Evolutionary conservation across 2,113 vertebrate genomes (phyloP), one percentile per base, ranked within the genome.

Genomic region (Leptocoma aspasia): DNA sequence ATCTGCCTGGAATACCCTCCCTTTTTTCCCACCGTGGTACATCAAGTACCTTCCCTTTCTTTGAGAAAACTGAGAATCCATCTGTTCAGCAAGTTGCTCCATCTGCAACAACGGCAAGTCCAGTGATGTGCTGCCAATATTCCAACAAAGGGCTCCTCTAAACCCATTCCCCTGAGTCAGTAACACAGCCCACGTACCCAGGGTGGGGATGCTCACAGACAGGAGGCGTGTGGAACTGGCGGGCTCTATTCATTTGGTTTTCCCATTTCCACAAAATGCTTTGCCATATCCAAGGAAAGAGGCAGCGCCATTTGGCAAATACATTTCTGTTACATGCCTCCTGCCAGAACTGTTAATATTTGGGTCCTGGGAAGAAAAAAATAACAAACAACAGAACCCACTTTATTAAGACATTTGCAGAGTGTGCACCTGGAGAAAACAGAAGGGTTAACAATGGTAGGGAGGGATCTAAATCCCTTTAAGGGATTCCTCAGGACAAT

Each of bases 51-150:
- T 96, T 95, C 72, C 80, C 76, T 90, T 93, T 90, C 94, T 93
- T 95, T 93, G 82, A 81, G 81, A 90, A 96, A 96, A 82, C 93
- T 88, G 90, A 92, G 94, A 92, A 93, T 81, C 96, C 96, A 97
- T 97, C 95, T 97, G 95, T 83, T 96, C 26, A 0, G 49, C 88
- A 86, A 92, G 92, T 89, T 13, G 2, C 78, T 95, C 96, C 96
- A 95, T 97, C 93, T 97, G 96, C 89, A 94, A 49, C 21, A 21
- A 44, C 76, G 21, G 83, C 13, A 3, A 94, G 92, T 60, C 93
- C 95, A 95, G 93, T 92, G 90, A 97, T 79, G 90, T 90, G 90
- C 86, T 97, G 96, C 96, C 96, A 96, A 93, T 35, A 86, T 84
- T 90, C 64, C 80, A 84, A 92, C 94, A 96, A 97, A 96, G 86